These are phyloP conservation scores for Dryomyza anilis DNA, from an alignment of 2,888 invertebrate species.

Conservation along the genomic window DNA sequence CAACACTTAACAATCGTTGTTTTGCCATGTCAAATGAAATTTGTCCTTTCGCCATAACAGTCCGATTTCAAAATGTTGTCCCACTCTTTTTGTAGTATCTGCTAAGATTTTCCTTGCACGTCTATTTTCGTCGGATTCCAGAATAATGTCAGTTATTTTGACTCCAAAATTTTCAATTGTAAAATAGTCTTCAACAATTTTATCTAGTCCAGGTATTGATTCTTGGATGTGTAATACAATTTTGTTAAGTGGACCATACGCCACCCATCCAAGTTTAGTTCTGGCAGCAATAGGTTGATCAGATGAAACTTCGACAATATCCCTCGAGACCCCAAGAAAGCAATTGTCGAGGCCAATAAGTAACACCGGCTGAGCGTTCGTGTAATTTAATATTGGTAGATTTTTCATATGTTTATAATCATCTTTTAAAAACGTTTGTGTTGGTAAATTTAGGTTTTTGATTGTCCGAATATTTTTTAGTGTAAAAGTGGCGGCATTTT, in stretches of 20 bases:
- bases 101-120: too few relatives aligned
- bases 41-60: too few relatives aligned
- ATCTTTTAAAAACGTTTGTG: background rate
- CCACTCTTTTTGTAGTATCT: too few relatives aligned
- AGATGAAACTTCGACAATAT: too few relatives aligned
- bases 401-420: background rate
- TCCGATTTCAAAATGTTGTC: too few relatives aligned
- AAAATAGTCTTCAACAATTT: background rate
- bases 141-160: too few relatives aligned
- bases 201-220: background rate
- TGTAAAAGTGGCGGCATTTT: constrained; percentile 10
- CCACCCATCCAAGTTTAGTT: background rate
- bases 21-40: too few relatives aligned
- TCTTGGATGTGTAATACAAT: background rate
- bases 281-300: background rate
- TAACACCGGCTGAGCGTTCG: background rate
- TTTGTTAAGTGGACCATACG: background rate
- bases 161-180: background rate
- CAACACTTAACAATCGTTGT: too few relatives aligned
- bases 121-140: too few relatives aligned
- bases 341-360: background rate
- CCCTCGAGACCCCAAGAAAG: background rate
- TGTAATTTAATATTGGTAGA: background rate
- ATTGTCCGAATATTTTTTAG: background rate
- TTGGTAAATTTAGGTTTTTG: background rate